These are phyloP conservation scores for Euwallacea fornicatus DNA, from an alignment of 1,140 invertebrate species.

Conservation along the genomic window DNA sequence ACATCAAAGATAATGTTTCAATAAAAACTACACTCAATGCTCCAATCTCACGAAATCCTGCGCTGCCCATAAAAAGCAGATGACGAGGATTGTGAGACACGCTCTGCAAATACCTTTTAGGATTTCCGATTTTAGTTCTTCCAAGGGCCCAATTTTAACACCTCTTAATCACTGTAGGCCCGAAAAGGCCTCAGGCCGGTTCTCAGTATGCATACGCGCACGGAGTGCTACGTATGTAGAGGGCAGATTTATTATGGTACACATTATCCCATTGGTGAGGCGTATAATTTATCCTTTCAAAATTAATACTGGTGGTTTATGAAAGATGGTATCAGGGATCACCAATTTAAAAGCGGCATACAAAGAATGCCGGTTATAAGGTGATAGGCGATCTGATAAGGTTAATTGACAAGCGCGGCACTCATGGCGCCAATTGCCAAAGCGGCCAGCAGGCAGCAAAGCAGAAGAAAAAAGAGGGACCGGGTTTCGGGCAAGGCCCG, in stretches of 20 bases:
- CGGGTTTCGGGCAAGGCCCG: slow-evolving; percentile 13
- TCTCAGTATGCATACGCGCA: too few relatives aligned
- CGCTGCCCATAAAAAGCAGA: too few relatives aligned
- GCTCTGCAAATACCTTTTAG: too few relatives aligned
- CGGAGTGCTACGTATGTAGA: slow-evolving; percentile 3
- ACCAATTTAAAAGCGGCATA: slow-evolving; percentile 43
- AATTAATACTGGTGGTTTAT: slow-evolving; percentile 31
- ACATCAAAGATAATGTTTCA: too few relatives aligned
- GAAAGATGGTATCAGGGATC: slow-evolving; percentile 31
- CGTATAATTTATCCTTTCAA: slow-evolving; percentile 31
- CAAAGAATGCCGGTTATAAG: slow-evolving; percentile 41
- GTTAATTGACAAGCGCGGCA: slow-evolving; percentile 43
- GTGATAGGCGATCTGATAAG: slow-evolving; percentile 43
- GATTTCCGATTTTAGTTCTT: too few relatives aligned
- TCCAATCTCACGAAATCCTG: too few relatives aligned
- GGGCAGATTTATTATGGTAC: slow-evolving; percentile 28
- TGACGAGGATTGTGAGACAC: too few relatives aligned
- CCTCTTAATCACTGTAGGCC: too few relatives aligned
- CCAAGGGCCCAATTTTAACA: too few relatives aligned
- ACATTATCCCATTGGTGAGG: slow-evolving; percentile 19
- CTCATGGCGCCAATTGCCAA: slow-evolving; percentile 30
- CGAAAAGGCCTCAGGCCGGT: too few relatives aligned
- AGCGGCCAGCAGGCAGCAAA: slow-evolving; percentile 21
- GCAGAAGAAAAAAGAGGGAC: slow-evolving; percentile 19
- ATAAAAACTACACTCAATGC: too few relatives aligned